phyloP scores from a whole-genome alignment of 2,888 invertebrate genomes.

The Spialia ferax region DNA sequence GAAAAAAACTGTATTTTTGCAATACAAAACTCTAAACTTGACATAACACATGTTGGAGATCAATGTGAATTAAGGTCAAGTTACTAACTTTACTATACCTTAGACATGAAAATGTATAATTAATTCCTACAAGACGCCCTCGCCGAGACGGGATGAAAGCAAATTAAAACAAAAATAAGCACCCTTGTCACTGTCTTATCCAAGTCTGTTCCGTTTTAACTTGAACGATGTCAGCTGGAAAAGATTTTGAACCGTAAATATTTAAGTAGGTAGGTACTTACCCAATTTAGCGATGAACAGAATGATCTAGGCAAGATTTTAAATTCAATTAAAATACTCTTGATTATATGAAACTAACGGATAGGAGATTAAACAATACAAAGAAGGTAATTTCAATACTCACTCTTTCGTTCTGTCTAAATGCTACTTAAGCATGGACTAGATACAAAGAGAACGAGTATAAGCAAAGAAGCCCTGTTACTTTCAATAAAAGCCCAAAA shows the following conservation, averaged over 20 bases:
- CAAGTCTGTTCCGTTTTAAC: constrained; percentile 12
- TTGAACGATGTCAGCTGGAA: constrained; percentile 10
- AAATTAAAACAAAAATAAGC: constrained; percentile 26
- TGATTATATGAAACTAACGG: too few species aligned
- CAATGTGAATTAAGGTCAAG: too few species aligned
- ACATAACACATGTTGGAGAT: too few species aligned
- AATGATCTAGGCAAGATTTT: not conserved
- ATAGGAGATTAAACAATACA: too few species aligned
- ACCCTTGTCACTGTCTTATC: constrained; percentile 32
- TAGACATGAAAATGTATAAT: not conserved
- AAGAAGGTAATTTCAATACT: not conserved
- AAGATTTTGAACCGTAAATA: constrained; percentile 14
- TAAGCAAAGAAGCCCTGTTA: too few species aligned
- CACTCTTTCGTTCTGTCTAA: too few species aligned
- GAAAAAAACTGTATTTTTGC: too few species aligned
- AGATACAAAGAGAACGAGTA: too few species aligned
- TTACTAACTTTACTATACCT: too few species aligned
- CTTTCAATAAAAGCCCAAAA: too few species aligned
- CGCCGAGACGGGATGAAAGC: constrained; percentile 8
- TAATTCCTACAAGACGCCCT: not conserved
- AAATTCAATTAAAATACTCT: not conserved
- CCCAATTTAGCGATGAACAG: not conserved
- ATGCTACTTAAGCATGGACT: too few species aligned
- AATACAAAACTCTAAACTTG: too few species aligned
- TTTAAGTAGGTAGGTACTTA: not conserved